Evolutionary conservation across 2,113 vertebrate species (phyloP).

Genomic region (Tonatia bakeri): DNA sequence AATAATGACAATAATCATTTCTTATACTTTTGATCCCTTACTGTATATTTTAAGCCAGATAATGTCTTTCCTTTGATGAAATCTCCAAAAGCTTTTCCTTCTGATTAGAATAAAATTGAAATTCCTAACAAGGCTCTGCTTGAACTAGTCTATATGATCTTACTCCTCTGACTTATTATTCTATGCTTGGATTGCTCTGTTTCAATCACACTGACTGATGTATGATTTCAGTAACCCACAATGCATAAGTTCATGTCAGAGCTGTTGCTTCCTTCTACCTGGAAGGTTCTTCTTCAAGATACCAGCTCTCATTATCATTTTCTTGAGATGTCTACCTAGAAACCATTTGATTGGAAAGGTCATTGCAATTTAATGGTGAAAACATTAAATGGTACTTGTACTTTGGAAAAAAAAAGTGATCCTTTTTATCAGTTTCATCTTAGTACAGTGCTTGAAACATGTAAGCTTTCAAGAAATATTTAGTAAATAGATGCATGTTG

Average conservation of each 20-base stretch:
- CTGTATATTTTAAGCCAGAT: background rate
- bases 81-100: background rate
- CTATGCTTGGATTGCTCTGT: background rate
- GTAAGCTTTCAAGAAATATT: background rate
- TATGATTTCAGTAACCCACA: background rate
- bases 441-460: background rate
- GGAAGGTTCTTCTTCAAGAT: background rate
- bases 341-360: background rate
- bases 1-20: background rate
- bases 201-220: background rate
- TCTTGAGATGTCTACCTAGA: background rate
- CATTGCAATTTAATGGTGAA: background rate
- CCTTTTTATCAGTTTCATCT: background rate
- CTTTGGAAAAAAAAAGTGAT: background rate
- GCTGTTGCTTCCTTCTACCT: background rate
- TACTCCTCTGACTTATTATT: background rate
- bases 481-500: background rate
- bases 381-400: background rate
- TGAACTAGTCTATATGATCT: background rate
- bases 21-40: background rate
- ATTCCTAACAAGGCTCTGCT: background rate
- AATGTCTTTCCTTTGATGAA: background rate
- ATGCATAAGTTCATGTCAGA: background rate
- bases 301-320: background rate
- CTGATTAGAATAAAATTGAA: background rate